Evolutionary conservation across 2,113 vertebrate genomes (phyloP), one percentile per base, ranked within the genome.

Genomic region (Perca schrenkii): DNA sequence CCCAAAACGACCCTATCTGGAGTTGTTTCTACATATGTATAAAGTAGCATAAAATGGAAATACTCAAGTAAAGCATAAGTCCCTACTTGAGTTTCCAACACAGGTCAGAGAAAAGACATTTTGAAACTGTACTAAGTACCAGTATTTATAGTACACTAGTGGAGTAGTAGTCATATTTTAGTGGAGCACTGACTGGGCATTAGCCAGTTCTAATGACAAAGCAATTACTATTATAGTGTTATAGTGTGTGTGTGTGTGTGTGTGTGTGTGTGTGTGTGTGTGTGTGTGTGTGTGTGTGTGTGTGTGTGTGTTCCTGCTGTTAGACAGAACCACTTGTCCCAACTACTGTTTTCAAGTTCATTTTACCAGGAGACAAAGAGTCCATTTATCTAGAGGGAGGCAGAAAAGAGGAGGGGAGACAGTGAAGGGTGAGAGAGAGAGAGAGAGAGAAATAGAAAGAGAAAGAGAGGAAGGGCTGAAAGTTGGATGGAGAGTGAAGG

Each of bases 361-460:
- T 92, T 94, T 92, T 56, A 78, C 62, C 80, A 86, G 43, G 65
- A 88, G 80, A 95, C 94, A 95, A 96, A 95, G 93, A 90, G 77
- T 76, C 86, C 81, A 93, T 95, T 95, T 93, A 93, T 91, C 63
- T 80, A 52, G 56, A 76, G 63, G 57, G 77, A 80, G 83, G 73
- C 66, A 77, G 62, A 17, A 36, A 53, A 56, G 28, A 62, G 74
- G 71, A 75, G 77, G 66, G 94, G 87, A 96, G 86, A 91, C 90
- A 94, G 73, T 76, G 90, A 93, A 93, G 91, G 57, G 65, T 50
- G 73, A 56, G 25, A 61, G 82, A 79, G 50, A 75, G 67, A 31
- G 25, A 49, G 57, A 50, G 73, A 66, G 34, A 34, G 58, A 62
- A 79, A 76, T 77, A 67, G 52, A 73, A 21, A 31, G 58, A 60